Evolutionary conservation across 2,113 vertebrate species (phyloP).

Genomic region (Ovis canadensis): DNA sequence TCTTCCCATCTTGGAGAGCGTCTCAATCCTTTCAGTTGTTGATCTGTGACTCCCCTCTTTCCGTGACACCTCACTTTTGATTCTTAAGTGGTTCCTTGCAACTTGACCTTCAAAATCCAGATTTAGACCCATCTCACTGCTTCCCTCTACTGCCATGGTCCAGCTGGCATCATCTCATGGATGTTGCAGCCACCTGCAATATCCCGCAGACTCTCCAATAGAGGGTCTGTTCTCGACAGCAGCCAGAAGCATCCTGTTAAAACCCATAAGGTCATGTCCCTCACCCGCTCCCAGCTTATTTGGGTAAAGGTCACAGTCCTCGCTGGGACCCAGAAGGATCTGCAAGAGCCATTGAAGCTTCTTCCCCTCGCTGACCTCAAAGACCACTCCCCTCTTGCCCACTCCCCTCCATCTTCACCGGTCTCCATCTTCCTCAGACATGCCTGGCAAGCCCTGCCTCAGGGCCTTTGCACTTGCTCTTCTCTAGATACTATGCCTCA

Average conservation of each 20-base stretch:
- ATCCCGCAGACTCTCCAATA: background rate
- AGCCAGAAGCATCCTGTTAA: background rate
- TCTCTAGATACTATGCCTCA: background rate
- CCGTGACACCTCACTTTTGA: background rate
- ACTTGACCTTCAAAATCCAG: background rate
- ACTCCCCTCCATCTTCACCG: background rate
- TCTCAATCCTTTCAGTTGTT: background rate
- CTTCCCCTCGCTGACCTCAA: background rate
- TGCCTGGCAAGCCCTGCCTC: background rate
- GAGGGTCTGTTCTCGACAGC: background rate
- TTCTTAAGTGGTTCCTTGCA: background rate
- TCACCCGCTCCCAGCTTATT: background rate
- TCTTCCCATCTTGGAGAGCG: background rate
- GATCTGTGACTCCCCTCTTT: background rate
- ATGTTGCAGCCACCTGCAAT: background rate
- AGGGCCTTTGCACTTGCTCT: background rate
- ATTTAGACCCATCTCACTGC: background rate
- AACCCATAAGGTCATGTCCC: background rate
- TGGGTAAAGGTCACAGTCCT: background rate
- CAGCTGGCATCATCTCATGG: background rate
- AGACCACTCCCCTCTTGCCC: background rate
- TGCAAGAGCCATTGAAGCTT: background rate
- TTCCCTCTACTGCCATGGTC: background rate
- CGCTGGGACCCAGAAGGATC: background rate
- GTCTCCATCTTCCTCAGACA: background rate